phyloP scores from a whole-genome alignment of 1,140 invertebrate genomes.

The Bombus polaris region DNA sequence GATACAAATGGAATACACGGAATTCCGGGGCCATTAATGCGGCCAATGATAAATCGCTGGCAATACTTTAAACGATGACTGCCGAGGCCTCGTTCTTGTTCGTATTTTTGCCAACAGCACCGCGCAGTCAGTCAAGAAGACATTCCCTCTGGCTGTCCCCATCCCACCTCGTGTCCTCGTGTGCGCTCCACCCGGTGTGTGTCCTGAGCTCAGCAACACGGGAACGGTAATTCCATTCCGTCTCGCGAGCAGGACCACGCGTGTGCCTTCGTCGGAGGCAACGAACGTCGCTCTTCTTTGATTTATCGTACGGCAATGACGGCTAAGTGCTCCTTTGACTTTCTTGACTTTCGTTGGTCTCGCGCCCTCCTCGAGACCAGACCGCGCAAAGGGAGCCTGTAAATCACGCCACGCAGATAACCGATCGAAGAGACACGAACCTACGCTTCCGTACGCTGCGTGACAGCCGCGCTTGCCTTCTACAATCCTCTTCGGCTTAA shows the following conservation, averaged over 20 bases:
- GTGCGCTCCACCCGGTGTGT: slow-evolving; percentile 19
- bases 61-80: slow-evolving; percentile 79
- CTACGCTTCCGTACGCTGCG: slow-evolving; percentile 36
- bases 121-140: slow-evolving; percentile 68
- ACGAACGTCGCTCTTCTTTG: slow-evolving; percentile 58
- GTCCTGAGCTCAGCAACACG: background rate
- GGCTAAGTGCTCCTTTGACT: slow-evolving; percentile 62
- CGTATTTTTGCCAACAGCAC: slow-evolving; percentile 72
- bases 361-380: background rate
- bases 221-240: slow-evolving; percentile 59
- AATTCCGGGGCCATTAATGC: slow-evolving; percentile 77
- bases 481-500: slow-evolving; percentile 33
- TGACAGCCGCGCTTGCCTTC: slow-evolving; percentile 33
- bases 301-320: slow-evolving; percentile 69
- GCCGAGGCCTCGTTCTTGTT: slow-evolving; percentile 73
- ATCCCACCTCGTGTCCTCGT: slow-evolving; percentile 3
- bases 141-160: slow-evolving; percentile 16
- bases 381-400: slow-evolving; percentile 34
- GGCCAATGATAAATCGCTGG: slow-evolving; percentile 78
- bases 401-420: slow-evolving; percentile 62
- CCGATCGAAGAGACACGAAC: slow-evolving; percentile 34
- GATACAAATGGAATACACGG: slow-evolving; percentile 80
- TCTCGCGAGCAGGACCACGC: slow-evolving; percentile 36
- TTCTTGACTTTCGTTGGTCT: slow-evolving; percentile 52
- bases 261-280: slow-evolving; percentile 43